phyloP scores from a whole-genome alignment of 2,797 vertebrate species.

The Tachyglossus aculeatus region DNA sequence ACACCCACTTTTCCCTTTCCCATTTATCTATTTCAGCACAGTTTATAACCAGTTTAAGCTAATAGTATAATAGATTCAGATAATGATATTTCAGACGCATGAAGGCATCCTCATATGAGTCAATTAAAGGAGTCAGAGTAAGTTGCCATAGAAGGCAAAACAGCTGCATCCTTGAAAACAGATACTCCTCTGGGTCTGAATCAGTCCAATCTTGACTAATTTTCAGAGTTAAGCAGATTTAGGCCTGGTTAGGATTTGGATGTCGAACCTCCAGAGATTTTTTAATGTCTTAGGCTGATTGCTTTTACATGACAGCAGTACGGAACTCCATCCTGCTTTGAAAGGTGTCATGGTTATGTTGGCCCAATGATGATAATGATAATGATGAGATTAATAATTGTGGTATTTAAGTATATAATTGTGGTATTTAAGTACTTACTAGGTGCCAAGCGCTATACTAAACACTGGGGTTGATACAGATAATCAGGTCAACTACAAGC shows the following conservation, averaged over 20 bases:
- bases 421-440: too few relatives aligned
- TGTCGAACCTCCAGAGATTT: conserved; percentile 54
- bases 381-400: too few relatives aligned
- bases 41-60: conserved; percentile 40
- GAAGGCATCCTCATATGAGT: conserved; percentile 46
- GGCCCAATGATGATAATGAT: conserved; percentile 14
- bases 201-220: conserved; percentile 62
- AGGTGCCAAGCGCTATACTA: too few relatives aligned
- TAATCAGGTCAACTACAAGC: too few relatives aligned
- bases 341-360: conserved; percentile 21
- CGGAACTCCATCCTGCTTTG: conserved; percentile 22
- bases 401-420: too few relatives aligned
- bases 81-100: conserved; percentile 50
- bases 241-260: conserved; percentile 57
- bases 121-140: conserved; percentile 59
- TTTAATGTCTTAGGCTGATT: conserved; percentile 48
- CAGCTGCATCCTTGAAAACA: conserved; percentile 68
- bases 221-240: conserved; percentile 63
- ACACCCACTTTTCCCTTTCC: conserved; percentile 36
- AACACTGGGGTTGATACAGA: too few relatives aligned
- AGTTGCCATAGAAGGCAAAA: conserved; percentile 41
- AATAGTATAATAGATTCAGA: conserved; percentile 43
- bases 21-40: conserved; percentile 38
- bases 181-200: conserved; percentile 64
- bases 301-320: conserved; percentile 48